Evolutionary conservation across 2,113 vertebrate genomes (phyloP).

Genomic region (Dicerorhinus sumatrensis): DNA sequence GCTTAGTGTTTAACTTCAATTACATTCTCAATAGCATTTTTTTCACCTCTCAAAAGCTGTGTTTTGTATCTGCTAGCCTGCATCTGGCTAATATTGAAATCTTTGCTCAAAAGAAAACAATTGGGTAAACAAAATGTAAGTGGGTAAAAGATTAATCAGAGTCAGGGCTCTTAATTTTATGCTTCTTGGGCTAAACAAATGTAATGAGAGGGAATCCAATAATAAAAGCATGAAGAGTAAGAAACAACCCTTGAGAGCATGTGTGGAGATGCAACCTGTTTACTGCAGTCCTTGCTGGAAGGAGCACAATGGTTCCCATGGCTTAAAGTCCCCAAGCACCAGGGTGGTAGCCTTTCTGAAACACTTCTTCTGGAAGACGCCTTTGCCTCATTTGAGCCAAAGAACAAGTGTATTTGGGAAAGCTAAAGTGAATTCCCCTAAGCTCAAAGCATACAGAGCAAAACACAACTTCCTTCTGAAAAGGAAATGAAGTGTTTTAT

Average conservation of each 20-base stretch:
- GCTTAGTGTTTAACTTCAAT: slow-evolving; percentile 68
- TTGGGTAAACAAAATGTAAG: slow-evolving; percentile 51
- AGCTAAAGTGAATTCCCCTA: slow-evolving; percentile 64
- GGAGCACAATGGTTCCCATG: not conserved
- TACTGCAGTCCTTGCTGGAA: not conserved
- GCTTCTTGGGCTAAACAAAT: slow-evolving; percentile 27
- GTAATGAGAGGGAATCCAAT: not conserved
- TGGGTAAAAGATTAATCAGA: slow-evolving; percentile 50
- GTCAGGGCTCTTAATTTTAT: slow-evolving; percentile 50
- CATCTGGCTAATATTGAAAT: slow-evolving; percentile 52
- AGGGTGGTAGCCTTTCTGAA: not conserved
- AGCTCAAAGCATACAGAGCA: slow-evolving; percentile 61
- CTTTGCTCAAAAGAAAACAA: slow-evolving; percentile 63
- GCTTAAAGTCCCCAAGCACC: not conserved
- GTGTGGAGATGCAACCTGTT: not conserved
- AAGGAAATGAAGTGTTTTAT: slow-evolving; percentile 81
- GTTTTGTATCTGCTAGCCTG: slow-evolving; percentile 55
- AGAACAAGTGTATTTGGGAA: slow-evolving; percentile 47
- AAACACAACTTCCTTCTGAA: slow-evolving; percentile 71
- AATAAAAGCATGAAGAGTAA: not conserved
- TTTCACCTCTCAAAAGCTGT: slow-evolving; percentile 47
- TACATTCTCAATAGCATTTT: slow-evolving; percentile 62
- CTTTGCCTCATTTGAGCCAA: not conserved
- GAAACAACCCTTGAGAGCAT: not conserved
- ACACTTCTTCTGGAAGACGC: slow-evolving; percentile 12